phyloP scores from a whole-genome alignment of 2,113 vertebrate species.

The Accipiter virgatus region DNA sequence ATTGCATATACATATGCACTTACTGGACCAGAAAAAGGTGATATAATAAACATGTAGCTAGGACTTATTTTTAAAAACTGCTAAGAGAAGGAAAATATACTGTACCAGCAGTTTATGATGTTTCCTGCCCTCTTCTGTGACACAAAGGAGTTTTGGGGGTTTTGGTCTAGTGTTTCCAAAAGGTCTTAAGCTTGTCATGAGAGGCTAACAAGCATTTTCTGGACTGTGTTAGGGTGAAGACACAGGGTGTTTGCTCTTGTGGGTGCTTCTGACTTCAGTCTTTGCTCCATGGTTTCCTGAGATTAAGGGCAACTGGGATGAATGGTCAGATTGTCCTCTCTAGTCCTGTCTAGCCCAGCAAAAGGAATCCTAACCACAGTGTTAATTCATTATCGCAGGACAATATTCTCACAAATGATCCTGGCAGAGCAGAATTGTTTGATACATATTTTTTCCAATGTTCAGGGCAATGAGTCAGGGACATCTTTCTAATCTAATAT shows the following conservation, averaged over 20 bases:
- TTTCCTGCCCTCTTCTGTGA: not conserved
- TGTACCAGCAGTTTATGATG: not conserved
- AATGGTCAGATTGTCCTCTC: not conserved
- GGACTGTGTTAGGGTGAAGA: not conserved
- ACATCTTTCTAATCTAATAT: conserved; percentile 24
- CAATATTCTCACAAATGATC: not conserved
- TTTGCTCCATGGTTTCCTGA: not conserved
- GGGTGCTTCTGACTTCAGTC: not conserved
- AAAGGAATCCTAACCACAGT: not conserved
- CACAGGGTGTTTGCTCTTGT: not conserved
- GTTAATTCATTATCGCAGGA: not conserved
- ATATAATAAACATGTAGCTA: not conserved
- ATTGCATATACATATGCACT: not conserved
- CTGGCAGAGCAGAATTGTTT: not conserved
- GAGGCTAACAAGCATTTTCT: not conserved
- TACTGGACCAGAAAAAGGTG: not conserved
- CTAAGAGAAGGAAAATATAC: not conserved
- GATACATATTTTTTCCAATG: not conserved
- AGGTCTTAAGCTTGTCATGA: not conserved
- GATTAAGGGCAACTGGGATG: not conserved
- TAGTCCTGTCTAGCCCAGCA: not conserved
- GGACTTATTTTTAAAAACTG: not conserved
- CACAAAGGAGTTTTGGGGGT: not conserved
- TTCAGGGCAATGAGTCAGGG: not conserved
- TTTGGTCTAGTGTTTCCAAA: not conserved